Percentiles rank a stretch among this genome's conserved stretches.
Evolutionary conservation across 2,113 vertebrate species (phyloP).

Genomic region (Misgurnus mizolepis): DNA sequence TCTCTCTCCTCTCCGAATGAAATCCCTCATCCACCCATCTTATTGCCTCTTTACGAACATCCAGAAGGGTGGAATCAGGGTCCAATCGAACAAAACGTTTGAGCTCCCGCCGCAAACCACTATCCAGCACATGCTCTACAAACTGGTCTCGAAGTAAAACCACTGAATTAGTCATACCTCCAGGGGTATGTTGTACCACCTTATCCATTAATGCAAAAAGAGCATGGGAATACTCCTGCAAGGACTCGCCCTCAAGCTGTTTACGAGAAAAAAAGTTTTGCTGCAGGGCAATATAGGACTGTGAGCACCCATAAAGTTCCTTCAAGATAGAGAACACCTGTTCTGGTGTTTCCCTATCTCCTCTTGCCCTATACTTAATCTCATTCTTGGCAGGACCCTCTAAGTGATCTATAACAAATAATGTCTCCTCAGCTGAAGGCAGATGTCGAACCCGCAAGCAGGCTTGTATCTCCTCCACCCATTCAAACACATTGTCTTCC

Average conservation of each 20-base stretch:
- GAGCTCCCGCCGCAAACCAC: background rate
- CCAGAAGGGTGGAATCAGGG: background rate
- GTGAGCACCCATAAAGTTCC: too few relatives aligned
- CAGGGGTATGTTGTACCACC: too few relatives aligned
- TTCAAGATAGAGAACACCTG: too few relatives aligned
- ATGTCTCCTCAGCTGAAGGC: background rate
- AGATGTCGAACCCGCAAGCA: background rate
- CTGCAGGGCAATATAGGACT: too few relatives aligned
- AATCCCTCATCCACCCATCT: conserved; percentile 7
- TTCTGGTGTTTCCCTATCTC: too few relatives aligned
- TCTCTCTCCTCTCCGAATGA: background rate
- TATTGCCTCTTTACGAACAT: conserved; percentile 1
- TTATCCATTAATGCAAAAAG: too few relatives aligned
- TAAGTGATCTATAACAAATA: background rate
- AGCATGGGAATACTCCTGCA: too few relatives aligned
- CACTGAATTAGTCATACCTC: too few relatives aligned
- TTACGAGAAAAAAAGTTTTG: too few relatives aligned
- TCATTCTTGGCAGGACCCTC: background rate
- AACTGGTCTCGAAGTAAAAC: too few relatives aligned
- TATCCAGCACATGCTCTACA: background rate
- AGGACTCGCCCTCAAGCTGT: too few relatives aligned
- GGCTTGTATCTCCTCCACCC: background rate
- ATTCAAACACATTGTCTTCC: background rate
- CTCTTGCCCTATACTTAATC: background rate
- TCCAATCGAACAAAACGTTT: background rate